These are phyloP conservation scores for Hypselothyrea guttata DNA, from an alignment of 2,888 invertebrate genomes.

Conservation along the genomic window DNA sequence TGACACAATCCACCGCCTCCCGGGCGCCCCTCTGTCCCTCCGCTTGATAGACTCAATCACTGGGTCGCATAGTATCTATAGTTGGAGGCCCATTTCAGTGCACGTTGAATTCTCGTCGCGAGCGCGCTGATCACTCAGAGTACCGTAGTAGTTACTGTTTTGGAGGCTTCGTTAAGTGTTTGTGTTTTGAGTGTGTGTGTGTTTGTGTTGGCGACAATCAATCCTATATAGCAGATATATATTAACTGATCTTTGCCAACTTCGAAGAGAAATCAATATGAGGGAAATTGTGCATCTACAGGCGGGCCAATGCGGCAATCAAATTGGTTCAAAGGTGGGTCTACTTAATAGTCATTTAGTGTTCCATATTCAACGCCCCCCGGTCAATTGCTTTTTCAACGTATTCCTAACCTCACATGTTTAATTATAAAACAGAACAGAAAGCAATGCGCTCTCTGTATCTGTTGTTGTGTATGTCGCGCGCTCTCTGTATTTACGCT, in stretches of 20 bases:
- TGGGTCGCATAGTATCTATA: slow-evolving; percentile 47
- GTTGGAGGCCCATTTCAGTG: slow-evolving; percentile 46
- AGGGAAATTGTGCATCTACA: slow-evolving; percentile 96
- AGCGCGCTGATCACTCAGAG: slow-evolving; percentile 64
- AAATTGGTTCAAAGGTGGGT: slow-evolving; percentile 94
- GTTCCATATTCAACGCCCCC: slow-evolving; percentile 17
- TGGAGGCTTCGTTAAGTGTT: background rate
- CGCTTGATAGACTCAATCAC: slow-evolving; percentile 18
- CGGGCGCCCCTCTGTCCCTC: background rate
- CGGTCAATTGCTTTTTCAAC: slow-evolving; percentile 28
- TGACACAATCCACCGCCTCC: slow-evolving; percentile 28
- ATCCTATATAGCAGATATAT: slow-evolving; percentile 18
- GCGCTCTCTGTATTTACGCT: slow-evolving; percentile 2
- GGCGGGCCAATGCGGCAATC: slow-evolving; percentile 95
- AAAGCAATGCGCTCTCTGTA: slow-evolving; percentile 43
- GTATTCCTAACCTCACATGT: slow-evolving; percentile 74
- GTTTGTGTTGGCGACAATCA: slow-evolving; percentile 12
- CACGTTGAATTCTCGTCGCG: slow-evolving; percentile 69
- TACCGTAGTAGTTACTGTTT: slow-evolving; percentile 6
- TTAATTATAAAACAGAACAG: slow-evolving; percentile 74
- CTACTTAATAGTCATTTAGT: slow-evolving; percentile 52
- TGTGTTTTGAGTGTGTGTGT: slow-evolving; percentile 15
- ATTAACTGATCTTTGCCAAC: slow-evolving; percentile 43
- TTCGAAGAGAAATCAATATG: slow-evolving; percentile 83
- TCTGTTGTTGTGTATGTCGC: slow-evolving; percentile 21